These are phyloP conservation scores for Phocoena phocoena DNA, from an alignment of 2,113 vertebrate species.

Conservation along the genomic window DNA sequence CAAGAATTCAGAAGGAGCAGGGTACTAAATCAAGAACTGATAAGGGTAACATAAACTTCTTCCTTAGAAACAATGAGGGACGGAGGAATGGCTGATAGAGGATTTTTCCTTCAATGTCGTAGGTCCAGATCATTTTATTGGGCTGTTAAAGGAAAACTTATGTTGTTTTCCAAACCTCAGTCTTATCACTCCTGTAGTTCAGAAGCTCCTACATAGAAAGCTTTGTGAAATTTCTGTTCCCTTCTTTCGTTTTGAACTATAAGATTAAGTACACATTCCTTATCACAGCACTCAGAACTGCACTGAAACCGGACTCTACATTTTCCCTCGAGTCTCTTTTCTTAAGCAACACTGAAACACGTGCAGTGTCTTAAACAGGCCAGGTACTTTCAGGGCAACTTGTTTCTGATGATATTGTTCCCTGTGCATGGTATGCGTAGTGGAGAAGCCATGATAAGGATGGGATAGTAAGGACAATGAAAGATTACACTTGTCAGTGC, in stretches of 20 bases:
- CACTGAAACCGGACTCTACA: neutral
- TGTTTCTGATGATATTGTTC: neutral
- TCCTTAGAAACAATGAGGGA: neutral
- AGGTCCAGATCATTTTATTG: neutral
- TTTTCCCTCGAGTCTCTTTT: neutral
- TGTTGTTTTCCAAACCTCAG: neutral
- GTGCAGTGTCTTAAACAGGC: neutral
- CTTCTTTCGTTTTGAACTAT: neutral
- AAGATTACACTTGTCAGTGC: neutral
- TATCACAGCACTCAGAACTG: neutral
- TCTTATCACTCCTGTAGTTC: neutral
- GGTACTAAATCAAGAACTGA: neutral
- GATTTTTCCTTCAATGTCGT: neutral
- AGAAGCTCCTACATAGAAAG: neutral
- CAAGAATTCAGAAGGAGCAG: neutral
- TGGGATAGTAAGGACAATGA: neutral
- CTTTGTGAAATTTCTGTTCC: neutral
- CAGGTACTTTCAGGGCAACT: neutral
- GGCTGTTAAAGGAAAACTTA: neutral
- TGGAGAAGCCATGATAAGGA: neutral
- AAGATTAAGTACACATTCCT: neutral
- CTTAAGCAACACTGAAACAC: neutral
- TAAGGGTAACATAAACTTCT: neutral
- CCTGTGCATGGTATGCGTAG: accelerated
- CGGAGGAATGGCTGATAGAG: neutral